Evolutionary conservation across 53 echinoderm and acorn worm species (phyloP).

Genomic region (Paracentrotus lividus): DNA sequence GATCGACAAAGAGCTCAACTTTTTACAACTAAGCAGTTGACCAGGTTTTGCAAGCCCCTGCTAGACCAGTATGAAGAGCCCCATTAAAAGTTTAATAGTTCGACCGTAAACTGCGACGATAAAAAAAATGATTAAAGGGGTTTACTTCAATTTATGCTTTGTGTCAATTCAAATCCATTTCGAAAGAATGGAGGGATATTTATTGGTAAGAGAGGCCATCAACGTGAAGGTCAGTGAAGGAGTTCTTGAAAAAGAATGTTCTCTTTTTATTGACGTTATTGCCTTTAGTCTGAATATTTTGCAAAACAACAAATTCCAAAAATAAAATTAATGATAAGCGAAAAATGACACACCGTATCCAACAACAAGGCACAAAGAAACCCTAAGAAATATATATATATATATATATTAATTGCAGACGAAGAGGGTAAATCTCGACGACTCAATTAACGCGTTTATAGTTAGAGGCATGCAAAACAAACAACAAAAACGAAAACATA

Average conservation of each 20-base stretch:
- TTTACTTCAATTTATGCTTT: constrained; percentile 40
- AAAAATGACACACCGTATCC: too few species aligned
- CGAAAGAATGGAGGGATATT: constrained; percentile 43
- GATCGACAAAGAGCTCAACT: not conserved
- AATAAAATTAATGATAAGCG: too few species aligned
- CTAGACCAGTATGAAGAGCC: not conserved
- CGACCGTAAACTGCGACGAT: constrained; percentile 51
- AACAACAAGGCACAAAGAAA: too few species aligned
- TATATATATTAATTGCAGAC: too few species aligned
- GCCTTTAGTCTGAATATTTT: not conserved
- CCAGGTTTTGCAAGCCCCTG: not conserved
- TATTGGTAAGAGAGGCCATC: not conserved
- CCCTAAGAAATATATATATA: too few species aligned
- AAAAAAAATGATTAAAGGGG: constrained; percentile 36
- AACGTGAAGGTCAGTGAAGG: not conserved
- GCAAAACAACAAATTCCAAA: not conserved
- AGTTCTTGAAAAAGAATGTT: not conserved
- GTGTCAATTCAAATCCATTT: constrained; percentile 57
- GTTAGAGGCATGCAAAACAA: too few species aligned
- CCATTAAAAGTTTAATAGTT: constrained; percentile 41
- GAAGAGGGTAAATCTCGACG: too few species aligned
- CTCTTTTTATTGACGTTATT: not conserved
- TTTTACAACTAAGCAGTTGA: not conserved
- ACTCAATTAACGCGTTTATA: too few species aligned
- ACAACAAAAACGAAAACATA: too few species aligned